Base-by-base conservation (phyloP, 2,888 invertebrate genomes). In the Asteroscopus sphinx region DNA sequence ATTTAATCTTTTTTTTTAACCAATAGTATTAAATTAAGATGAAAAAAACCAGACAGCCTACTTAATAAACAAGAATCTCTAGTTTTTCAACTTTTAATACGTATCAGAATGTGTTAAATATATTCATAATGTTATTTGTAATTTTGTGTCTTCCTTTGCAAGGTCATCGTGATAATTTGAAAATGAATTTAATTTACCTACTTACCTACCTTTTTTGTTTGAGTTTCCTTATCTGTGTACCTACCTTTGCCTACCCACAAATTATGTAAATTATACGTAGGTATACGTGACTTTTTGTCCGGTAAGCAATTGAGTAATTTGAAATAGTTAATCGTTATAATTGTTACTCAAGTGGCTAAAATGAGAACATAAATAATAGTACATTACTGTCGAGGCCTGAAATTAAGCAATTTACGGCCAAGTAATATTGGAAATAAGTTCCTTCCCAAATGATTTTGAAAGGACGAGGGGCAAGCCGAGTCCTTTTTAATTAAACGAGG, bases 71-170 rank as follows among this genome's bases (percentile, higher is more conserved):
- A 21, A 52, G 71, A 53, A 46, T 28, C 13, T 17, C 72, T 3
- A 45, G 70, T 55, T 68, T 40, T 6, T 49, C 55, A 53, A 51
- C 45, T 39, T 32, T 21, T 16, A 15, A 56, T 40, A 30, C 30
- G 21, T 64, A 11, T 40, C 26, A 13, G 30, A 36, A 26, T 46
- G 15, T 47, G 12, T n/a, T 54, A 32, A 53, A 51, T 17, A 35
- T 70, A 70, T 71, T 67, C 51, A 54, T 48, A 53, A 39, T 42
- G 16, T 47, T 47, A 44, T 58, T 48, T 62, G 36, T n/a, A 15
- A n/a, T n/a, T n/a, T n/a, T n/a, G n/a, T 45, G 15, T 66, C 54
- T 62, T 51, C 57, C 39, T 47, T 51, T 32, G 25, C 72, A 72
- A 72, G 73, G 71, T 56, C 56, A 56, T 11, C 6, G 26, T 9